Conservation (phyloP, 2,113 vertebrate genomes). For the Rhinogobius similis region DNA sequence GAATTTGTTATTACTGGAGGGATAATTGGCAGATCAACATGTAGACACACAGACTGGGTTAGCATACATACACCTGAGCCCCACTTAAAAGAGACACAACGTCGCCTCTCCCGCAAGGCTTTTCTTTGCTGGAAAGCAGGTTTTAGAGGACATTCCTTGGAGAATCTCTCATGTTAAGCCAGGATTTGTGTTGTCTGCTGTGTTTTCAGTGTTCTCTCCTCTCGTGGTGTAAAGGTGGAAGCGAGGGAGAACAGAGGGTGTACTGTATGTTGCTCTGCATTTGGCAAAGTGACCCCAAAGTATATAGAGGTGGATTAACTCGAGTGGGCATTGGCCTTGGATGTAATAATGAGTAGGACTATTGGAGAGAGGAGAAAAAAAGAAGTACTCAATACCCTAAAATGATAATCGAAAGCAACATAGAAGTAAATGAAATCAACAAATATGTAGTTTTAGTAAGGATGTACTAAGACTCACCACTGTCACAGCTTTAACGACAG, state of each 20-base stretch:
- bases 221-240: constrained; percentile 1
- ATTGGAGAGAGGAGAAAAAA: neutral
- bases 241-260: constrained; percentile 3
- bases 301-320: constrained; percentile 46
- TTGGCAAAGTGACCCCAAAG: constrained; percentile 48
- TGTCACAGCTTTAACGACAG: too few relatives aligned
- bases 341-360: constrained; percentile 15
- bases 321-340: constrained; percentile 34
- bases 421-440: too few relatives aligned
- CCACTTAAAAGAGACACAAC: constrained; percentile 28
- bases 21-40: constrained; percentile 42
- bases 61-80: constrained; percentile 20
- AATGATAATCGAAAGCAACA: neutral
- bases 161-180: constrained; percentile 40
- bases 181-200: constrained; percentile 23
- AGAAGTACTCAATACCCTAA: neutral
- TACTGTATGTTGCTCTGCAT: constrained; percentile 14
- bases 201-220: constrained; percentile 8
- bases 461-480: too few relatives aligned
- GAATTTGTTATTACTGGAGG: constrained; percentile 44
- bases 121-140: constrained; percentile 33
- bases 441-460: too few relatives aligned
- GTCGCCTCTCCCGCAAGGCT: constrained; percentile 23
- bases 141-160: constrained; percentile 30
- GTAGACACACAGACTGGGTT: constrained; percentile 12